These are phyloP conservation scores for Fragum whitleyi DNA, from an alignment of 2,888 invertebrate genomes.

Conservation along the genomic window DNA sequence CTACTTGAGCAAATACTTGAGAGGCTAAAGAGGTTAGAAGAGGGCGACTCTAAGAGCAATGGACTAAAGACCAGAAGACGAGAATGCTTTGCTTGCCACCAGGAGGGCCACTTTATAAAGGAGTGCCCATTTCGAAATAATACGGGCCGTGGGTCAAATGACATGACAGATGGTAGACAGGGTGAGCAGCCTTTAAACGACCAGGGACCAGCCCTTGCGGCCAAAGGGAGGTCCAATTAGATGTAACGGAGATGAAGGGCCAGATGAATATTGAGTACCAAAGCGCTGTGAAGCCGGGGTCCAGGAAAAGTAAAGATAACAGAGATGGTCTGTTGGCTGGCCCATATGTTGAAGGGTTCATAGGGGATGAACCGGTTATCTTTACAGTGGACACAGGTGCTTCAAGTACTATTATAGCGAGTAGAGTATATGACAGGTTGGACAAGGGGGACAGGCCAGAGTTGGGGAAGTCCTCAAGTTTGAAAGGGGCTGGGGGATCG, in stretches of 20 bases:
- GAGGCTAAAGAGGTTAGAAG: not conserved
- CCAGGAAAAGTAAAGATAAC: not conserved
- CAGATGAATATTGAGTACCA: not conserved
- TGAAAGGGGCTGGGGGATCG: no score
- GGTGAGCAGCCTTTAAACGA: conserved; percentile 1
- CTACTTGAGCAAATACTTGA: not conserved
- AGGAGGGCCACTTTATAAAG: not conserved
- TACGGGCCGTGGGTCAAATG: not conserved
- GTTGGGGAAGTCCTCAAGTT: no score
- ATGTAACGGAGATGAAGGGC: not conserved
- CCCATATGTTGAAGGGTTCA: conserved; percentile 14
- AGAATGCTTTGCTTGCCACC: conserved; percentile 5
- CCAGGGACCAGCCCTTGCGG: conserved; percentile 17
- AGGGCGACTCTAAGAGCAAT: no score
- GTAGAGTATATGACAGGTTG: conserved; percentile 7
- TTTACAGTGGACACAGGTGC: conserved; percentile 28
- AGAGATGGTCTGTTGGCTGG: not conserved
- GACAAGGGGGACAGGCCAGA: no score
- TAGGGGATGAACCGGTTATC: not conserved
- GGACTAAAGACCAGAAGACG: not conserved
- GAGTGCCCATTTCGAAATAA: not conserved
- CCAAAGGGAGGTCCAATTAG: conserved; percentile 9
- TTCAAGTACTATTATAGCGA: conserved; percentile 14
- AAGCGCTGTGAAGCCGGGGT: no score
- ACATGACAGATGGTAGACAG: not conserved